Base-by-base conservation (phyloP, 2,888 invertebrate species). In the Euzophera pinguis region DNA sequence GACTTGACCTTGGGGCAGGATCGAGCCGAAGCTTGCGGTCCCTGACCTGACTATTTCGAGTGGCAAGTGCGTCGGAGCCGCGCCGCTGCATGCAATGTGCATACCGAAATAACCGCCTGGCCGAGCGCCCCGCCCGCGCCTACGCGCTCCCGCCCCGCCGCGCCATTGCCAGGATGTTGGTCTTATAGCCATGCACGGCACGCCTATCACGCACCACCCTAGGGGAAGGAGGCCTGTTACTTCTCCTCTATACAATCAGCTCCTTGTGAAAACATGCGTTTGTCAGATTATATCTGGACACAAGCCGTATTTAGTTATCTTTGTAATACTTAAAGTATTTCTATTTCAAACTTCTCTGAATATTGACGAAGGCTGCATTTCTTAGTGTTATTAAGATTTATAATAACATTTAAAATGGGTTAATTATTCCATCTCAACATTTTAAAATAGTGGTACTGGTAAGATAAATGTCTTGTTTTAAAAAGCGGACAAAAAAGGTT, bases 41-140 rank as follows among this genome's bases (percentile, higher is more conserved):
- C 89, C 88, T 89, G 89, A 89, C 89, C 89, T 88, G 88, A 85
- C 89, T 89, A 88, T 89, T 89, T 89, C 86, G 79, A 89, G 89
- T 89, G 84, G 90, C 89, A 87, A 89, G 89, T 89, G 89, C 85
- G 84, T 71, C 67, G 72, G 64, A 62, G 65, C 65, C 65, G 73
- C 78, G 72, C 73, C 77, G 80, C 84, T 76, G 85, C 85, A 81
- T 87, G 87, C 89, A 90, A 89, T 90, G 88, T 88, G 90, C 89
- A 88, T 90, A 89, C 90, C 86, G 87, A 89, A 90, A 90, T 90
- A 90, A 86, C 85, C 81, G 81, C 80, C 78, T 71, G 75, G 78
- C 67, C 70, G 71, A 63, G 65, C 74, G 74, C 75, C 73, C 75
- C 78, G 72, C 78, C 73, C 73, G 67, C 75, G 61, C 69, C 62